Percentiles rank a stretch among this genome's conserved stretches.
Conservation (phyloP, 2,888 invertebrate species). For the Patella caerulea region DNA sequence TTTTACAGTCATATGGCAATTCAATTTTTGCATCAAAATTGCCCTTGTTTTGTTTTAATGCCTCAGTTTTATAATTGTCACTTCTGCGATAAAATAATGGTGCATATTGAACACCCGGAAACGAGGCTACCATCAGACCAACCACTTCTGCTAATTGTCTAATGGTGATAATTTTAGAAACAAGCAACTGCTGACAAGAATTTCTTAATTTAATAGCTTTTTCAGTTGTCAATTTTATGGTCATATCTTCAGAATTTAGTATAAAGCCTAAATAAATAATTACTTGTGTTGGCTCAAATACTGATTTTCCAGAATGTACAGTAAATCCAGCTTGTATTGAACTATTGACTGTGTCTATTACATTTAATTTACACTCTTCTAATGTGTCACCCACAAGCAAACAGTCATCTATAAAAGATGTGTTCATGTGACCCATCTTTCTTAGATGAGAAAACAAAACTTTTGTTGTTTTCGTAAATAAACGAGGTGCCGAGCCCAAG, state of each 20-base stretch:
- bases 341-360: background rate
- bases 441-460: background rate
- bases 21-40: background rate
- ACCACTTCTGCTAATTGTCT: background rate
- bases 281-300: conserved; percentile 8
- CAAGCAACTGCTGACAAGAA: background rate
- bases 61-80: conserved; percentile 2
- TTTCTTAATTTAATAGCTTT: background rate
- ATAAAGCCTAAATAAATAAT: background rate
- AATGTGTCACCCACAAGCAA: background rate
- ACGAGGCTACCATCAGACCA: background rate
- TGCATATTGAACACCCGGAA: background rate
- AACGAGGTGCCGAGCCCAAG: background rate
- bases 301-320: background rate
- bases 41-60: background rate
- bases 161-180: background rate
- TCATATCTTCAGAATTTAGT: background rate
- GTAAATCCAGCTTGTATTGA: background rate
- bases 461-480: background rate
- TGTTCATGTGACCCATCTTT: background rate
- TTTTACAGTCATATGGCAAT: background rate
- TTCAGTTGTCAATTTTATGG: conserved; percentile 38
- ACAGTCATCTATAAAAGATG: conserved; percentile 3
- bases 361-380: background rate
- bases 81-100: background rate